Evolutionary conservation across 2,113 vertebrate genomes (phyloP), one percentile per base, ranked within the genome.

Genomic region (Coracopsis vasa): DNA sequence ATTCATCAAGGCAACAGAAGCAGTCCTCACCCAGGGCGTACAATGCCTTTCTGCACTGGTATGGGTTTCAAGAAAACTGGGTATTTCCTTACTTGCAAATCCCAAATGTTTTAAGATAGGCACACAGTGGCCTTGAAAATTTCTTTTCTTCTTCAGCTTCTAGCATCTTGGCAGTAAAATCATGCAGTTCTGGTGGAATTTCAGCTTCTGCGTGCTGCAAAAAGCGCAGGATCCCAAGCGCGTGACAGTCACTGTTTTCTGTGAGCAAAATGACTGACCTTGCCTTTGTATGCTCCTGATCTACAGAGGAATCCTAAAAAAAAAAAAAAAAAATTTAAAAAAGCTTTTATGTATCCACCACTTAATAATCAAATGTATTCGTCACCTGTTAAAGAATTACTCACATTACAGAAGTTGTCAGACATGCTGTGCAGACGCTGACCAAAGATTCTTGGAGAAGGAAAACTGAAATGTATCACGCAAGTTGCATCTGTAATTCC

Each of bases 391-490:
- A 17, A 33, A 79, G 53, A 93, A 54, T n/a, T 7, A 48, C 41
- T 48, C 64, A 96, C 90, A 83, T 97, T 96, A 56, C 97, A 97
- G 96, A 99, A 99, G 94, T 98, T 98, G 66, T 98, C 96, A 8
- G 97, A 97, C 98, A 99, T 98, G 97, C 98, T 98, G 42, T 97
- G 97, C 2, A 99, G 97, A 10, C 99, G 98, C 13, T 92, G 97
- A 83, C 98, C 98, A n/a, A 99, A 99, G 27, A 97, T 42, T 91
- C 91, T 98, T 7, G 96, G 98, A 7, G 98, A 98, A 11, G 99
- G 99, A 79, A 99, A 99, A 94, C 97, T 97, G 91, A 98, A 99
- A 88, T 99, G 99, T 79, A 99, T 91, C 12, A 99, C 98, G 8
- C 98, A 98, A 0, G 98, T 98, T 19, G 99, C 99, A 61, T 99